Evolutionary conservation across 1,140 invertebrate genomes (phyloP).

Genomic region (Diorhabda elongata): DNA sequence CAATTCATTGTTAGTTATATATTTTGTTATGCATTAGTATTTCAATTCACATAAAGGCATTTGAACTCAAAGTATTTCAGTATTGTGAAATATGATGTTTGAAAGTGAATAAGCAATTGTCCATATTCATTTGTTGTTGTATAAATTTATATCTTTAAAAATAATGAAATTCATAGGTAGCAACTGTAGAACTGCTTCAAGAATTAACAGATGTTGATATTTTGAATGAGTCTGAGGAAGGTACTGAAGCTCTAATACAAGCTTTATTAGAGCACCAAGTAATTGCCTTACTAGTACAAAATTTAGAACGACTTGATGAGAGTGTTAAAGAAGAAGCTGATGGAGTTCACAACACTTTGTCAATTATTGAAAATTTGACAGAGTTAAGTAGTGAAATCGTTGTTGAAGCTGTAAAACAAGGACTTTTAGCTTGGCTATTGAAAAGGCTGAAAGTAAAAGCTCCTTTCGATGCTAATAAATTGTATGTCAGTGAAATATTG

Average conservation of each 20-base stretch:
- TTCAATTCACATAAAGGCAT: too few relatives aligned
- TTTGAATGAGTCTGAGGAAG: constrained; percentile 84
- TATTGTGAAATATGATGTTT: too few relatives aligned
- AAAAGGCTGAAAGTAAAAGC: constrained; percentile 79
- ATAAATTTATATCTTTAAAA: too few relatives aligned
- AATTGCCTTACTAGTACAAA: constrained; percentile 87
- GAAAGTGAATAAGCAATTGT: too few relatives aligned
- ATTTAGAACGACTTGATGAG: constrained; percentile 92
- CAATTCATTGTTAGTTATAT: too few relatives aligned
- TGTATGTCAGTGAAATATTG: constrained; percentile 94
- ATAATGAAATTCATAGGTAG: constrained; percentile 31
- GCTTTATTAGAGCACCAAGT: constrained; percentile 84
- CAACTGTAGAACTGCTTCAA: constrained; percentile 53
- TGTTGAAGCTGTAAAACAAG: constrained; percentile 80
- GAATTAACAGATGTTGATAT: constrained; percentile 96
- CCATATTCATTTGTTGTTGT: too few relatives aligned
- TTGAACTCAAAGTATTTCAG: too few relatives aligned
- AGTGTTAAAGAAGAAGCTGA: constrained; percentile 90
- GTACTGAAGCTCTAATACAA: constrained; percentile 72
- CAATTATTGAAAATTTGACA: constrained; percentile 79
- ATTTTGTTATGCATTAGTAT: too few relatives aligned
- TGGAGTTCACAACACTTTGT: constrained; percentile 93
- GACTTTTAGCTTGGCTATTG: constrained; percentile 87
- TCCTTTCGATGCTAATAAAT: constrained; percentile 93
- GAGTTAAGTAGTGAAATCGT: constrained; percentile 86